Base-by-base conservation (phyloP, 1,140 invertebrate genomes). In the Eulimnadia texana region DNA sequence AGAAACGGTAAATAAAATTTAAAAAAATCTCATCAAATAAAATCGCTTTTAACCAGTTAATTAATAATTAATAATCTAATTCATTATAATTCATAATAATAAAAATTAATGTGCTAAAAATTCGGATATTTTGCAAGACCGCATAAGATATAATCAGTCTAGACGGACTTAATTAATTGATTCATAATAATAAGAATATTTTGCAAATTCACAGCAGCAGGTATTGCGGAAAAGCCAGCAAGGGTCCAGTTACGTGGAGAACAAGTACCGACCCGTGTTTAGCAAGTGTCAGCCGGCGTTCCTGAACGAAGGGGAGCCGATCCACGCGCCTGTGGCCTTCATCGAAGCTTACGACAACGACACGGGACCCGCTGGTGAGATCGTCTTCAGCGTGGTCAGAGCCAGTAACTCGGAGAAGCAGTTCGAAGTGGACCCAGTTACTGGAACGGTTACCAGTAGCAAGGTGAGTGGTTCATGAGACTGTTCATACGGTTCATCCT, bases 361-460 rank as follows among this genome's bases (percentile, higher is more conserved):
- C 24, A 61, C 60, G 22, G 60, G 50, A 10, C 50, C 60, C 25
- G 60, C 60, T 28, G 60, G 60, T 20, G 60, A 61, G 9, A 54
- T 61, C 16, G 42, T 54, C 10, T 61, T 54, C 22, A 61, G 50
- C 23, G 33, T 61, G 11, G 23, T 61, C n/a, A 20, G 50, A 24
- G 60, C 50, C 23, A 51, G 51, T 23, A 42, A 42, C 33, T 52
- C 60, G 25, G 51, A 52, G 29, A 52, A 33, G 23, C 49, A 52
- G 13, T 61, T 61, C 20, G 22, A 61, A 61, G 60, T 61, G 22
- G 53, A 61, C 42, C 28, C 51, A 27, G 53, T 54, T 52, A 61
- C 60, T n/a, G 60, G 60, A 11, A 29, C 16, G 20, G 50, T 61
- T n/a, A 24, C 49, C 1, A 61, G 50, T 24, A 61, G 27, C 60